Evolutionary conservation across 1,140 invertebrate species (phyloP).

Genomic region (Brachionus koreanus): DNA sequence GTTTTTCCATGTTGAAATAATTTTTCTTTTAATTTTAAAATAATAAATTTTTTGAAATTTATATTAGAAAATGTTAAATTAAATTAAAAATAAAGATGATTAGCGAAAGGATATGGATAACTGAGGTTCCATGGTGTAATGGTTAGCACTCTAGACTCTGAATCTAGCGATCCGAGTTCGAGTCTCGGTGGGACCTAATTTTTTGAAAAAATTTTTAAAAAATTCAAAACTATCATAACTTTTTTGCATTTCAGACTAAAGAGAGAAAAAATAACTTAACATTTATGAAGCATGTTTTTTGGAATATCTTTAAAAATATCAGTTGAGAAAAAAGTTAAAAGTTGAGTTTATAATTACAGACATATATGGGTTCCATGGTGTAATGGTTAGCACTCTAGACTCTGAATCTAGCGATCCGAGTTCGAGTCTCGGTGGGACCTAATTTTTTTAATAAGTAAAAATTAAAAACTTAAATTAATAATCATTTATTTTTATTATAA

Average conservation of each 20-base stretch:
- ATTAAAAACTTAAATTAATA: too few relatives aligned
- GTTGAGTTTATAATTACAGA: too few relatives aligned
- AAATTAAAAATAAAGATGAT: not conserved
- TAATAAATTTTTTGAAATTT: not conserved
- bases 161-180: conserved; percentile 45
- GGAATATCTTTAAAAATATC: too few relatives aligned
- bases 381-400: conserved; percentile 46
- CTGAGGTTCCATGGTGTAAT: conserved; percentile 35
- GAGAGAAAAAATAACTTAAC: not conserved
- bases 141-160: conserved; percentile 45
- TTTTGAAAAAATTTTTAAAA: not conserved
- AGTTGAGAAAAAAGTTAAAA: too few relatives aligned
- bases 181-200: conserved; percentile 44
- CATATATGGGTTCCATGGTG: conserved; percentile 44
- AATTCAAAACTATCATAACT: not conserved
- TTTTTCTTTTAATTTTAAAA: not conserved
- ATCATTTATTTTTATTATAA: too few relatives aligned
- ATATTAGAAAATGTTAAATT: not conserved
- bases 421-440: conserved; percentile 45
- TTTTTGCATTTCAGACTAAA: not conserved
- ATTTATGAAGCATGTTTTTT: too few relatives aligned
- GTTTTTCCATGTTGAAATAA: not conserved
- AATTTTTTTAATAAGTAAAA: not conserved
- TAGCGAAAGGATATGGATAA: not conserved
- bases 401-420: conserved; percentile 46